A percentile compares a stretch with the other conserved stretches of the same genome.
Evolutionary conservation across 2,888 invertebrate species (phyloP).

Genomic region (Melangyna quadrimaculata): DNA sequence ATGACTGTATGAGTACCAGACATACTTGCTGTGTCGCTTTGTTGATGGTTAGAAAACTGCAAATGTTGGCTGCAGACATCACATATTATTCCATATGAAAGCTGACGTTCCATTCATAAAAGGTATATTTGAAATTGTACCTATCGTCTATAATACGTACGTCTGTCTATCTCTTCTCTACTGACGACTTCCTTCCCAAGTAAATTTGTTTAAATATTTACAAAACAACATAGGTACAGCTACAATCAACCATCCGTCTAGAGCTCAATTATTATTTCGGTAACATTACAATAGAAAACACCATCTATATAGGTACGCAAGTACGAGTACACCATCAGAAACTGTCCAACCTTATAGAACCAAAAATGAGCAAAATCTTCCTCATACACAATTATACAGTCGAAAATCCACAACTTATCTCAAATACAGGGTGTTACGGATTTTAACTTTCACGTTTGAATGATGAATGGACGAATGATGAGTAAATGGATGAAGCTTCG

Average conservation of each 20-base stretch:
- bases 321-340: not conserved
- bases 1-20: not conserved
- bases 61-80: not conserved
- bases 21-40: no score
- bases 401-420: not conserved
- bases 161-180: not conserved
- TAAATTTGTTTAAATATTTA: slow-evolving; percentile 4
- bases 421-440: not conserved
- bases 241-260: not conserved
- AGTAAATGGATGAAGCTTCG: no score
- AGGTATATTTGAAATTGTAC: not conserved
- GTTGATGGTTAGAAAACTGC: not conserved
- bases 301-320: not conserved
- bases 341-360: not conserved
- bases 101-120: not conserved
- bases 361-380: not conserved
- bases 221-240: not conserved
- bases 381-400: not conserved
- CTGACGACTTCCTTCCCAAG: no score
- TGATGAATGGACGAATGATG: no score
- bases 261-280: slow-evolving; percentile 12
- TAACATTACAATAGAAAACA: not conserved
- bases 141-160: not conserved
- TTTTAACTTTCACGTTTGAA: not conserved
- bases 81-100: not conserved